A percentile compares a stretch with the other conserved stretches of the same genome.
Evolutionary conservation across 2,797 vertebrate genomes (phyloP).

Genomic region (Xyrichtys novacula): DNA sequence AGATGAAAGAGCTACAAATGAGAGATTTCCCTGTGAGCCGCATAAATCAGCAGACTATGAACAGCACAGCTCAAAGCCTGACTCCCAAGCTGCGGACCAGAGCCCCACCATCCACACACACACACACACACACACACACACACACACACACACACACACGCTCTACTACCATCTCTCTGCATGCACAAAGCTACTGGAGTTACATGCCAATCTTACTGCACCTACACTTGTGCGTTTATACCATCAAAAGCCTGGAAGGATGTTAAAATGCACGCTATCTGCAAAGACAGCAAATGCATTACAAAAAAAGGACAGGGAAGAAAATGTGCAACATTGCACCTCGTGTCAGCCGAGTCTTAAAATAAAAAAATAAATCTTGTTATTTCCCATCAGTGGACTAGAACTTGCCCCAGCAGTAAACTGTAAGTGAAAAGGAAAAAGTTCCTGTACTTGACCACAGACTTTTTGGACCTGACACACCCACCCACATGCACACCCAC

Average conservation of each 20-base stretch:
- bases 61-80: constrained; percentile 75
- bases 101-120: constrained; percentile 53
- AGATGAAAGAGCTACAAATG: constrained; percentile 85
- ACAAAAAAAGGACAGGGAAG: constrained; percentile 28
- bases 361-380: constrained; percentile 14
- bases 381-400: constrained; percentile 54
- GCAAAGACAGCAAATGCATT: constrained; percentile 27
- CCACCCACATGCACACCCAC: constrained; percentile 64
- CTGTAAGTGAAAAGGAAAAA: constrained; percentile 63
- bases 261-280: constrained; percentile 34
- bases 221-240: constrained; percentile 48
- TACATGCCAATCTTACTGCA: constrained; percentile 44
- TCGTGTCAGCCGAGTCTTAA: constrained; percentile 31
- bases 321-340: constrained; percentile 52
- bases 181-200: constrained; percentile 45
- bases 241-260: constrained; percentile 49
- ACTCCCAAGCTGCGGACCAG: constrained; percentile 76
- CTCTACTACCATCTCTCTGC: constrained; percentile 28
- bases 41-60: constrained; percentile 83
- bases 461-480: constrained; percentile 59
- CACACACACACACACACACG: constrained; percentile 53
- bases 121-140: constrained; percentile 40
- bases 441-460: constrained; percentile 68
- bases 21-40: constrained; percentile 84
- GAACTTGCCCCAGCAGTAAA: constrained; percentile 48